Conservation (phyloP, 2,888 invertebrate species). For the Dicycla oo region DNA sequence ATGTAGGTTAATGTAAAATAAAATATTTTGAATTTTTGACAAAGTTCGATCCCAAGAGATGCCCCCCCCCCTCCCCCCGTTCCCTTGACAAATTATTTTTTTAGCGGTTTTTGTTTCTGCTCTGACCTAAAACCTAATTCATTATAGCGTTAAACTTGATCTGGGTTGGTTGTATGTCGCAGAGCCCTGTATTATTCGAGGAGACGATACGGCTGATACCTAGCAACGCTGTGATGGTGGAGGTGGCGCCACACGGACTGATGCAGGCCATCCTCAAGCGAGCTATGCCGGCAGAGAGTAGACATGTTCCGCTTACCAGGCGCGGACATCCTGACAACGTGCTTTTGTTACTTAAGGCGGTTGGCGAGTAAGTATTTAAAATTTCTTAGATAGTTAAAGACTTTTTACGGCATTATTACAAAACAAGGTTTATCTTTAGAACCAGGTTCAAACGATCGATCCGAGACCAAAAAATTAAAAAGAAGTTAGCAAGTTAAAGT, state of each 20-base stretch:
- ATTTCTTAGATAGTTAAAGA: neutral
- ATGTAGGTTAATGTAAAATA: too few species aligned
- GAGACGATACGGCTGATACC: slow-evolving; percentile 95
- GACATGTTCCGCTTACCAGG: slow-evolving; percentile 93
- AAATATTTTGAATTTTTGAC: too few species aligned
- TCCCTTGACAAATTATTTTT: too few species aligned
- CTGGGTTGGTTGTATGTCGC: neutral
- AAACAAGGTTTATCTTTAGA: neutral
- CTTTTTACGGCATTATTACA: neutral
- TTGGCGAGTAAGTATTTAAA: slow-evolving; percentile 78
- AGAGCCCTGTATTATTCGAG: slow-evolving; percentile 93
- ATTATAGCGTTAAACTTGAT: neutral
- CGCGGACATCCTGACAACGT: slow-evolving; percentile 91
- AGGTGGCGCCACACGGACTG: slow-evolving; percentile 96
- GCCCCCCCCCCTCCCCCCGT: too few species aligned
- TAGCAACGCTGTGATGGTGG: slow-evolving; percentile 94
- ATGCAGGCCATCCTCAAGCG: slow-evolving; percentile 93
- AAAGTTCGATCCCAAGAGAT: too few species aligned
- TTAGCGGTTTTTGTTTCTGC: too few species aligned
- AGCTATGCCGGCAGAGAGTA: slow-evolving; percentile 91
- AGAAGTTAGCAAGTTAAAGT: too few species aligned
- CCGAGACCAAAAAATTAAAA: too few species aligned
- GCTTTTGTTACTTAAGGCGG: slow-evolving; percentile 88
- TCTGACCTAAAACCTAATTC: too few species aligned
- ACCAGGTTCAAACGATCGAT: neutral